phyloP scores from a whole-genome alignment of 2,113 vertebrate species.

The Mesitornis unicolor region DNA sequence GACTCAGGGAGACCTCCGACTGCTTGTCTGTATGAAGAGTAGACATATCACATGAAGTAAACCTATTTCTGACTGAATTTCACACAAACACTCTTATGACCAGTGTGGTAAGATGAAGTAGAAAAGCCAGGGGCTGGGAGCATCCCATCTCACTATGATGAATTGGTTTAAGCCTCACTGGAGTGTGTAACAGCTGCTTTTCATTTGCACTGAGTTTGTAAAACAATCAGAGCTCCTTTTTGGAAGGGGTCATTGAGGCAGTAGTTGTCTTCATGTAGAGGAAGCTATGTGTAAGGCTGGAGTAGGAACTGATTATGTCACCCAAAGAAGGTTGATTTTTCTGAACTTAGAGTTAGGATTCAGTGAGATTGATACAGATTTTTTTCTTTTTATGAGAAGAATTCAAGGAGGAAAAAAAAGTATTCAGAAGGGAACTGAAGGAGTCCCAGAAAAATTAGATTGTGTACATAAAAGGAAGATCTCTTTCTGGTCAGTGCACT shows the following conservation, averaged over 20 bases:
- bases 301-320: not conserved
- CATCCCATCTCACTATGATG: not conserved
- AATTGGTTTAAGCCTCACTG: not conserved
- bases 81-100: not conserved
- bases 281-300: not conserved
- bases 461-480: not conserved
- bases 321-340: not conserved
- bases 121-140: not conserved
- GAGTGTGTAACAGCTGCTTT: not conserved
- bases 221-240: not conserved
- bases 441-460: not conserved
- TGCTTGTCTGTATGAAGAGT: not conserved
- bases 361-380: not conserved
- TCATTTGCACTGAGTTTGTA: not conserved
- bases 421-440: not conserved
- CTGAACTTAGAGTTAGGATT: not conserved
- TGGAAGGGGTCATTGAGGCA: not conserved
- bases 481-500: not conserved
- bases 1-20: not conserved
- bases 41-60: not conserved
- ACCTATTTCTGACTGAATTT: not conserved
- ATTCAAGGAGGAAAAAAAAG: not conserved
- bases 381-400: not conserved
- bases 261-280: not conserved
- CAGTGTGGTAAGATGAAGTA: not conserved